Evolutionary conservation across 2,888 invertebrate genomes (phyloP).

Genomic region (Sphaeridia pumilis): DNA sequence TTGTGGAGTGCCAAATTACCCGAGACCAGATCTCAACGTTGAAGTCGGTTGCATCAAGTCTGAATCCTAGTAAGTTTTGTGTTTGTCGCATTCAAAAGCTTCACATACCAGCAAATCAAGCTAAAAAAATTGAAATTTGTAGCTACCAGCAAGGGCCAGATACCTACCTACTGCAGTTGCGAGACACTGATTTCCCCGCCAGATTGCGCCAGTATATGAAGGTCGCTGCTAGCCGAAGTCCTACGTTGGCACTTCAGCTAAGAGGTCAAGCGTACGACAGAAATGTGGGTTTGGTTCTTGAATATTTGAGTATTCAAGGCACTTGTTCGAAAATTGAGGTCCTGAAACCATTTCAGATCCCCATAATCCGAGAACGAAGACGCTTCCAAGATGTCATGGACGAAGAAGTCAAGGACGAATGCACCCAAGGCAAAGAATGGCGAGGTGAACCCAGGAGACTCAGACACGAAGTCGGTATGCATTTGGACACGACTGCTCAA

Average conservation of each 20-base stretch:
- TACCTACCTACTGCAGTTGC: conserved; percentile 82
- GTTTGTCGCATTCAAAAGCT: background rate
- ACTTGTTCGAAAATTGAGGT: background rate
- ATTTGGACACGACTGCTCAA: conserved; percentile 74
- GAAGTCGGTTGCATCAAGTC: conserved; percentile 67
- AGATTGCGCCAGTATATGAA: conserved; percentile 86
- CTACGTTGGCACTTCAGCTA: conserved; percentile 43
- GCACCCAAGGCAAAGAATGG: conserved; percentile 45
- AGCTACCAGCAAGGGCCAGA: conserved; percentile 96
- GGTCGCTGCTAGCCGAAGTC: conserved; percentile 68
- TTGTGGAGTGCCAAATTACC: conserved; percentile 14
- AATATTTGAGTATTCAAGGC: background rate
- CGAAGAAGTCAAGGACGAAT: conserved; percentile 86
- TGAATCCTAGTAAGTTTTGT: conserved; percentile 42
- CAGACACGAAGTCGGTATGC: conserved; percentile 70
- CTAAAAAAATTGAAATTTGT: background rate
- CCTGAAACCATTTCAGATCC: conserved; percentile 46
- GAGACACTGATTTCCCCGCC: conserved; percentile 90
- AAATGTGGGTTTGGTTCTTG: conserved; percentile 18
- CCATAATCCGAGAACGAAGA: conserved; percentile 75
- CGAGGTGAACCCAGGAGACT: conserved; percentile 51
- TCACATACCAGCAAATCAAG: no score
- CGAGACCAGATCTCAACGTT: conserved; percentile 54
- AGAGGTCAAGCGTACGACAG: conserved; percentile 29
- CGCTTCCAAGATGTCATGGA: conserved; percentile 91